Evolutionary conservation across 2,888 invertebrate genomes (phyloP).

Genomic region (Arctia plantaginis): DNA sequence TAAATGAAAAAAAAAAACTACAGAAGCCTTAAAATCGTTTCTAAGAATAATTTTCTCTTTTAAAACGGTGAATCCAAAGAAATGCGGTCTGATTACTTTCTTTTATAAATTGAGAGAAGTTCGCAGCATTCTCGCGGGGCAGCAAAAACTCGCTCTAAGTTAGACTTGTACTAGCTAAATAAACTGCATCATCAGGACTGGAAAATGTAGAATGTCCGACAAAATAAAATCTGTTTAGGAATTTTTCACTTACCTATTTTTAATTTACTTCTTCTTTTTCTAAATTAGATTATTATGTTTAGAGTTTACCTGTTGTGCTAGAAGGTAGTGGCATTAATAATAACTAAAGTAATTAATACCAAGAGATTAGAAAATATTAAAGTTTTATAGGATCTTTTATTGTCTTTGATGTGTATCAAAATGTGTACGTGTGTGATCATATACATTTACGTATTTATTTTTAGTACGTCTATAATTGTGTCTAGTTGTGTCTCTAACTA

Average conservation of each 20-base stretch:
- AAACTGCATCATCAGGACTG: slow-evolving; percentile 31
- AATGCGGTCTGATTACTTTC: slow-evolving; percentile 46
- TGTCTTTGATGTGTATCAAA: neutral
- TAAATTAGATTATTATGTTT: neutral
- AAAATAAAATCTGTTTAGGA: slow-evolving; percentile 17
- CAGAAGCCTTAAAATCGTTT: slow-evolving; percentile 4
- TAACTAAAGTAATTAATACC: neutral
- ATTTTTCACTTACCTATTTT: slow-evolving; percentile 10
- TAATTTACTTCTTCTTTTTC: neutral
- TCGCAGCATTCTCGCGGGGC: slow-evolving; percentile 24
- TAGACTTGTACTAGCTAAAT: slow-evolving; percentile 30
- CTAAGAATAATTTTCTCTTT: slow-evolving; percentile 1
- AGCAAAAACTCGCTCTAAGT: slow-evolving; percentile 31
- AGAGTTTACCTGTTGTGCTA: neutral
- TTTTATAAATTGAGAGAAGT: slow-evolving; percentile 27
- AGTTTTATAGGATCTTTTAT: neutral
- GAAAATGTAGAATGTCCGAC: slow-evolving; percentile 23
- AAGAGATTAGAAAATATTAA: neutral
- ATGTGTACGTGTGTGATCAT: no score
- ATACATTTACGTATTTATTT: no score
- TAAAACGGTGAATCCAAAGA: slow-evolving; percentile 28
- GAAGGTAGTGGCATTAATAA: neutral
- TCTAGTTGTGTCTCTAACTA: no score
- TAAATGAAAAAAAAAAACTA: neutral
- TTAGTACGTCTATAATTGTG: no score